Evolutionary conservation across 2,797 vertebrate species (phyloP).

Genomic region (Australoheros facetus): DNA sequence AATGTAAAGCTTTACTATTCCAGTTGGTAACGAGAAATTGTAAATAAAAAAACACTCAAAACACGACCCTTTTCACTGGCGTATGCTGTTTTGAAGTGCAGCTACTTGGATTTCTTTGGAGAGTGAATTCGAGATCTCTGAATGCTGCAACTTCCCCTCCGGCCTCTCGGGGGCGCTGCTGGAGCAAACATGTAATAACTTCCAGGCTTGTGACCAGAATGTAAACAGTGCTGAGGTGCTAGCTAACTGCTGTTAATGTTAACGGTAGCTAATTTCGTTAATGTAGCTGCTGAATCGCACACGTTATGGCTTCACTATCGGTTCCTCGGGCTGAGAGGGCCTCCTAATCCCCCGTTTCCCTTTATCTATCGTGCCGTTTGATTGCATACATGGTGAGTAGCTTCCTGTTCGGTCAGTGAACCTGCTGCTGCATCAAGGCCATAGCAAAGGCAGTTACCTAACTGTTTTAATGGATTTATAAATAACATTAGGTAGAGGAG

Average conservation of each 20-base stretch:
- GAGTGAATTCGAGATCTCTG: rapidly evolving
- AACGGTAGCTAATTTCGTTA: not conserved
- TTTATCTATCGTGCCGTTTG: slow-evolving; percentile 15
- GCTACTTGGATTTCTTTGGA: rapidly evolving
- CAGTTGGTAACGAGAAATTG: rapidly evolving
- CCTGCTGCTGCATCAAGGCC: slow-evolving; percentile 40
- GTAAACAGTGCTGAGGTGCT: slow-evolving; percentile 56
- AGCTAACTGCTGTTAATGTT: not conserved
- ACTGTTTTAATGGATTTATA: not conserved
- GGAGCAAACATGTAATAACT: not conserved
- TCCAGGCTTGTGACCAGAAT: slow-evolving; percentile 55
- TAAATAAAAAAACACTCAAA: not conserved
- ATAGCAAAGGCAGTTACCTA: slow-evolving; percentile 10
- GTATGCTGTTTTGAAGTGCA: rapidly evolving
- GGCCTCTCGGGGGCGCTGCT: slow-evolving; percentile 36
- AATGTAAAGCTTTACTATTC: not conserved
- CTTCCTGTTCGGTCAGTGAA: slow-evolving; percentile 62
- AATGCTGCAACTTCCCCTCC: not conserved
- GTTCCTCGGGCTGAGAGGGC: not conserved
- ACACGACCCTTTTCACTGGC: rapidly evolving
- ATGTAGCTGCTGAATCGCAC: not conserved
- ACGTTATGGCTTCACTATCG: slow-evolving; percentile 13
- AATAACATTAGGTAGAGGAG: not conserved
- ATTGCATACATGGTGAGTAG: slow-evolving; percentile 57
- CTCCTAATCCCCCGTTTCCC: not conserved